phyloP scores from a whole-genome alignment of 2,888 invertebrate species.

The Eupsilia transversa region DNA sequence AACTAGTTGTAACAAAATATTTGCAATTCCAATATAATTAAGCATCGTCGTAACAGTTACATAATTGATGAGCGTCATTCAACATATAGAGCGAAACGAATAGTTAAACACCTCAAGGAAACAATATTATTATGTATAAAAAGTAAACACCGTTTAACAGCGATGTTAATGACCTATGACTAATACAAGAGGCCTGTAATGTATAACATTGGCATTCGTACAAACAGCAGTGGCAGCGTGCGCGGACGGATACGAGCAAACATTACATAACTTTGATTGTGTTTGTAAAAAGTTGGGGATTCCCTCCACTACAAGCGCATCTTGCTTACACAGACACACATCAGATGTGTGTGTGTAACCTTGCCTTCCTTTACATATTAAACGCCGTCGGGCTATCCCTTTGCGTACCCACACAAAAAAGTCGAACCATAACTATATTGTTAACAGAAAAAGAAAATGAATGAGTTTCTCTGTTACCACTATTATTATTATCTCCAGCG shows the following conservation, averaged over 20 bases:
- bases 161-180: slow-evolving; percentile 89
- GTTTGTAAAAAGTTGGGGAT: slow-evolving; percentile 91
- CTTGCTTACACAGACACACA: slow-evolving; percentile 81
- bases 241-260: slow-evolving; percentile 88
- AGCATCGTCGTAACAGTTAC: slow-evolving; percentile 39
- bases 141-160: slow-evolving; percentile 83
- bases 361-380: slow-evolving; percentile 91
- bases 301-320: slow-evolving; percentile 89
- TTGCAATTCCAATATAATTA: slow-evolving; percentile 11
- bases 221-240: slow-evolving; percentile 86
- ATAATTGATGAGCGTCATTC: slow-evolving; percentile 52
- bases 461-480: slow-evolving; percentile 89
- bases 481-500: slow-evolving; percentile 89
- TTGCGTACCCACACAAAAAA: slow-evolving; percentile 89
- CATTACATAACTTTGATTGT: slow-evolving; percentile 91
- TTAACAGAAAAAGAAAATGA: slow-evolving; percentile 88
- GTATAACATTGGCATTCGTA: slow-evolving; percentile 89
- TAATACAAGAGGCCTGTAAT: slow-evolving; percentile 86
- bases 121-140: slow-evolving; percentile 81
- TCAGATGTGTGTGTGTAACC: slow-evolving; percentile 88
- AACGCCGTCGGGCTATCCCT: slow-evolving; percentile 90
- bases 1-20: slow-evolving; percentile 1
- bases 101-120: slow-evolving; percentile 75
- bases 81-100: slow-evolving; percentile 67
- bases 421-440: slow-evolving; percentile 86